Conservation (phyloP, 1,140 invertebrate species). For the Antheraea mylitta region DNA sequence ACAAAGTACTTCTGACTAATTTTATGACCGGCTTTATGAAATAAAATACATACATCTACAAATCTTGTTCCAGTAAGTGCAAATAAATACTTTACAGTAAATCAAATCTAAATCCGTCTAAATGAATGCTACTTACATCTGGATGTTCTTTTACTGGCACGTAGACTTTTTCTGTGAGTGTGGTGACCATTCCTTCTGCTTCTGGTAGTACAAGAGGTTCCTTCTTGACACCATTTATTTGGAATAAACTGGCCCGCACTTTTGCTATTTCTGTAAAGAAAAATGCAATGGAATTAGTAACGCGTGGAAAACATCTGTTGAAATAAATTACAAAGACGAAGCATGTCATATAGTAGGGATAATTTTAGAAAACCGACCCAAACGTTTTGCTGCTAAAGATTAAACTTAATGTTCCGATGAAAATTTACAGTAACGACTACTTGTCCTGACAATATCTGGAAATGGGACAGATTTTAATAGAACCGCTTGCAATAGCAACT, state of each 20-base stretch:
- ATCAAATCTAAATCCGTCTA: neutral
- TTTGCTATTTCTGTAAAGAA: constrained; percentile 97
- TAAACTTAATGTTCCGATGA: constrained; percentile 53
- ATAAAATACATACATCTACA: too few species aligned
- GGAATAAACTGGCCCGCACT: constrained; percentile 97
- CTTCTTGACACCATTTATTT: constrained; percentile 97
- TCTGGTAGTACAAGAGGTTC: constrained; percentile 96
- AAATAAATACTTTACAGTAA: constrained; percentile 9
- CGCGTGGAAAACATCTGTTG: constrained; percentile 34
- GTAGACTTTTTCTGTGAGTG: constrained; percentile 99
- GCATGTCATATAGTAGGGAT: constrained; percentile 47
- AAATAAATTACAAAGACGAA: constrained; percentile 47
- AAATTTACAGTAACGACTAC: constrained; percentile 30
- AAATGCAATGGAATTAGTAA: constrained; percentile 50
- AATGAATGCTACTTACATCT: constrained; percentile 90
- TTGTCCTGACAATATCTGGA: constrained; percentile 16
- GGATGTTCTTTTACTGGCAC: constrained; percentile 99
- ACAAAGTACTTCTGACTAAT: too few species aligned
- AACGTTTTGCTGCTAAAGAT: constrained; percentile 46
- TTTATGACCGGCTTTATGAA: too few species aligned
- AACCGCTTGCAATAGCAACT: neutral
- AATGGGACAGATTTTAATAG: constrained; percentile 19
- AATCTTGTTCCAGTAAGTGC: neutral
- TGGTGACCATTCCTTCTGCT: constrained; percentile 92
- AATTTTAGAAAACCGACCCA: constrained; percentile 49